phyloP scores from a whole-genome alignment of 2,797 vertebrate species.

The Caiman crocodilus region DNA sequence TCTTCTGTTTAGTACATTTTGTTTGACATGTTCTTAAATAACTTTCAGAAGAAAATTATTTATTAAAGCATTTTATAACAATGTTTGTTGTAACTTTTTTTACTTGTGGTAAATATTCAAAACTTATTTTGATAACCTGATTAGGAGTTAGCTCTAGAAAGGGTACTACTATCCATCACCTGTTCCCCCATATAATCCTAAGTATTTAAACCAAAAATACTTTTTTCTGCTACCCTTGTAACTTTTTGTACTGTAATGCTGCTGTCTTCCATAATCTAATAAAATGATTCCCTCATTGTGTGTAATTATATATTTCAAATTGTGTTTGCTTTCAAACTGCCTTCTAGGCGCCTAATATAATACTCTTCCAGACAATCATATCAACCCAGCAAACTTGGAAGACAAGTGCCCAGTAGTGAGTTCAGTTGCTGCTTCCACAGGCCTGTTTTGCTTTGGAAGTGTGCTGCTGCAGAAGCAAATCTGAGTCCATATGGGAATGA shows the following conservation, averaged over 20 bases:
- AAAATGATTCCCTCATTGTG: slow-evolving; percentile 76
- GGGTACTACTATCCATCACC: slow-evolving; percentile 72
- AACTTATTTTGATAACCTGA: slow-evolving; percentile 74
- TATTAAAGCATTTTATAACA: slow-evolving; percentile 97
- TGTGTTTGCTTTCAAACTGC: slow-evolving; percentile 52
- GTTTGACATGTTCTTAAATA: slow-evolving; percentile 87
- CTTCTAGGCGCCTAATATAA: no score
- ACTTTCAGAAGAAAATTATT: slow-evolving; percentile 88
- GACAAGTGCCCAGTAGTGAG: background rate
- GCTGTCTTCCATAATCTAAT: slow-evolving; percentile 78
- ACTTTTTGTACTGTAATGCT: slow-evolving; percentile 77
- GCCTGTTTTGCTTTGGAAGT: background rate
- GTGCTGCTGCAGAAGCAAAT: background rate
- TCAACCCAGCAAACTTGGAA: background rate
- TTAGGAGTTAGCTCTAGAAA: slow-evolving; percentile 75
- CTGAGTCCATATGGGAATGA: background rate
- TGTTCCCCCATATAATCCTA: slow-evolving; percentile 71
- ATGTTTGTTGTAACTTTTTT: slow-evolving; percentile 79
- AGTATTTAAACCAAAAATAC: slow-evolving; percentile 79
- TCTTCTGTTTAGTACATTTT: slow-evolving; percentile 89
- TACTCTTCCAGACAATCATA: background rate
- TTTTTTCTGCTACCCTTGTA: slow-evolving; percentile 73
- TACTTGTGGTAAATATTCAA: slow-evolving; percentile 72
- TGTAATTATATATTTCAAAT: slow-evolving; percentile 59
- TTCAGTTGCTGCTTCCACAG: background rate